phyloP scores from a whole-genome alignment of 2,888 invertebrate species.

The Aporophyla nigra region DNA sequence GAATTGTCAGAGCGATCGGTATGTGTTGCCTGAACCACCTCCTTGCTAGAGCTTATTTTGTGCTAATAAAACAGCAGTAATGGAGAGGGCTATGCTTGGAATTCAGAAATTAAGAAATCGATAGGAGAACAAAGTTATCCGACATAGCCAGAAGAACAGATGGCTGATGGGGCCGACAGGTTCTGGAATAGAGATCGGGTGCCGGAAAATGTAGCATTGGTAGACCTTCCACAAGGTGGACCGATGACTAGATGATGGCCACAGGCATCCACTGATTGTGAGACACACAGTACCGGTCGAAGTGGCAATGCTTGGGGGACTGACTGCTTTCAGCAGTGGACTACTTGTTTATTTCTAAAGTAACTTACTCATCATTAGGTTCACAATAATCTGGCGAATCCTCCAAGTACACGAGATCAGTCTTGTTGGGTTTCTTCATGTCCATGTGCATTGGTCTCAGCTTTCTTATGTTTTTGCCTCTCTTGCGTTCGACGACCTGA shows the following conservation, averaged over 20 bases:
- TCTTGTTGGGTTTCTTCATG: conserved; percentile 96
- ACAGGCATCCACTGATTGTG: background rate
- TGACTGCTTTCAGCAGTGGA: background rate
- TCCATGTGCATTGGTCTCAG: conserved; percentile 94
- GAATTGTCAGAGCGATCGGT: no score
- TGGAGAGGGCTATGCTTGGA: background rate
- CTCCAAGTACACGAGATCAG: conserved; percentile 97
- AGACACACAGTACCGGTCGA: background rate
- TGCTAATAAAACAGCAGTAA: background rate
- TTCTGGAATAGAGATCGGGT: background rate
- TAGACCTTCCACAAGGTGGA: background rate
- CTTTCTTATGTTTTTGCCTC: conserved; percentile 92
- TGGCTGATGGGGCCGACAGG: background rate
- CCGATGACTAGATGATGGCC: background rate
- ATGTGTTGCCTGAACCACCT: background rate
- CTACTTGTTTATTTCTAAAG: background rate
- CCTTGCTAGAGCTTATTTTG: background rate
- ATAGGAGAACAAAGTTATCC: background rate
- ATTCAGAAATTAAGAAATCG: background rate
- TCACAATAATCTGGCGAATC: conserved; percentile 98
- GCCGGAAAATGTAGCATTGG: background rate
- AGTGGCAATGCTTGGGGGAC: no score
- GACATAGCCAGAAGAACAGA: background rate
- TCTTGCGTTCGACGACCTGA: conserved; percentile 92
- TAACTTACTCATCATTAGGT: conserved; percentile 94